Base-by-base conservation (phyloP, 2,113 vertebrate genomes). In the Mesitornis unicolor region DNA sequence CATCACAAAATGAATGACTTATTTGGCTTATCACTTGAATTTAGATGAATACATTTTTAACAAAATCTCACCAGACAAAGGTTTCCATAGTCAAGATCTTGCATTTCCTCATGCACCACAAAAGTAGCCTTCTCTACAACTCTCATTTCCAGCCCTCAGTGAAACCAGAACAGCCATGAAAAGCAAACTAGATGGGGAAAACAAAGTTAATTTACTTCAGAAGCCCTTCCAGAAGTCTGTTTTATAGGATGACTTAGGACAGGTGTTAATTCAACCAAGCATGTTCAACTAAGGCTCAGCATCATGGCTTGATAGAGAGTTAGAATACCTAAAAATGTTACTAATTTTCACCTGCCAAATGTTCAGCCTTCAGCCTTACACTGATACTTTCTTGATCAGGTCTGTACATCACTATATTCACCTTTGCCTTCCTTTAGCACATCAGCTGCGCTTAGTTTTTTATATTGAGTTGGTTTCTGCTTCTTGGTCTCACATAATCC, bases 161-260 rank as follows among this genome's bases (percentile, higher is more conserved):
- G 84, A 96, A 96, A 87, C 53, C 75, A 95, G 78, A 87, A 76
- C 42, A 3, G 10, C 45, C 48, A 56, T 42, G 47, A 76, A 87
- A 93, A 95, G 76, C 61, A 75, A 90, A 89, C 42, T 87, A 75
- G 83, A 53, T 90, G 64, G 35, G 64, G 61, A 40, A 86, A 84
- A 79, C 31, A 75, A 90, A 78, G 69, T 75, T 71, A 93, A 93
- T 68, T 71, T 75, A 87, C 40, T 60, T 94, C 88, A 96, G 95
- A 90, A 96, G 36, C 56, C 63, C 31, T 84, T 86, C 59, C 86
- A 95, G 83, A 67, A 89, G 73, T 8, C 64, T 59, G 26, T 67
- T 82, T 65, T 93, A 82, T 47, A 73, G 78, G 57, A 86, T 61
- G 47, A 63, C 61, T 94, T 95, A 43, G 56, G 68, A 88, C 71